Base-by-base conservation (phyloP, 2,797 vertebrate genomes). In the Bovichtus diacanthus region DNA sequence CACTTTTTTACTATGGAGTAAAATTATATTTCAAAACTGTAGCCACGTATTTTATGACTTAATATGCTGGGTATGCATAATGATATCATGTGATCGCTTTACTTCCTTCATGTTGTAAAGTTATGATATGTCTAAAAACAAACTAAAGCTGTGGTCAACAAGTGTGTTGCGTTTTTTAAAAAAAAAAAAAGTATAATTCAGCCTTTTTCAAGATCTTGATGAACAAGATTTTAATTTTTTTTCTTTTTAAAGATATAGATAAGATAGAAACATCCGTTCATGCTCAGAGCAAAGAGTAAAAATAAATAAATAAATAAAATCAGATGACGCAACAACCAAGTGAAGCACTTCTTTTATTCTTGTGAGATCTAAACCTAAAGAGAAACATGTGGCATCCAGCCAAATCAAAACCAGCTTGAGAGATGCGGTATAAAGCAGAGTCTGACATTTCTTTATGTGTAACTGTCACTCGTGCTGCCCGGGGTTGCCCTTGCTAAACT, bases 401-500 rank as follows among this genome's bases (percentile, higher is more conserved):
- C 80, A 72, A 70, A 76, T 90, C 66, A 80, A 88, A 87, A 90
- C 74, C 58, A 67, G 64, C 70, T 79, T 74, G 71, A 89, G 74
- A 89, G 46, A 85, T 86, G 55, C 3, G 21, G 18, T 51, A 71
- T 63, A 69, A 89, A 90, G 77, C 76, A 4, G 21, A 74, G 69
- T 77, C 78, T 81, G 84, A 85, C 79, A 77, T 85, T 87, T 89
- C 74, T 85, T 85, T 80, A 90, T 90, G 85, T 85, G 82, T 51
- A 83, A 83, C 83, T 83, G 90, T 85, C 90, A 86, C 78, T 74
- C 25, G 47, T 62, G 80, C 70, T 76, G 85, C 85, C 84, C 74
- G 85, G 75, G 85, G 87, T 84, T 88, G 78, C 87, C 86, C 79
- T 85, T 77, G 81, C 84, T 87, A 81, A 92, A 90, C 85, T 81